Evolutionary conservation across 2,888 invertebrate species (phyloP).

Genomic region (Colostygia pectinataria): DNA sequence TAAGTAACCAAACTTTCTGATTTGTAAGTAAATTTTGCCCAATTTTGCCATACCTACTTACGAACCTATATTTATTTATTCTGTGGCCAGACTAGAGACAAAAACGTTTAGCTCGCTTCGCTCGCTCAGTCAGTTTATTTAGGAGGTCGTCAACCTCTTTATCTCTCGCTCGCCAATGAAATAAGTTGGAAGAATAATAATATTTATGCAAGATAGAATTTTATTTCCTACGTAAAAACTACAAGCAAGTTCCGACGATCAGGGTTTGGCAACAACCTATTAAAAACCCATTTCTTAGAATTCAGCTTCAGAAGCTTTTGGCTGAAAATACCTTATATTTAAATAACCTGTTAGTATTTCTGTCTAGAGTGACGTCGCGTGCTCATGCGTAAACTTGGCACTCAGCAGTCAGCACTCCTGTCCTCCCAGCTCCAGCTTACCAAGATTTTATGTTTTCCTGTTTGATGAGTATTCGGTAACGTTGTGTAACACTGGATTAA

Average conservation of each 20-base stretch:
- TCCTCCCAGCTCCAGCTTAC: slow-evolving; percentile 51
- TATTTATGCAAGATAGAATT: too few relatives aligned
- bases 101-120: too few relatives aligned
- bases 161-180: not conserved
- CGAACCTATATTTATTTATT: too few relatives aligned
- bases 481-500: slow-evolving; percentile 66
- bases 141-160: slow-evolving; percentile 22
- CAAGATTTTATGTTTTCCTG: slow-evolving; percentile 43
- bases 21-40: too few relatives aligned
- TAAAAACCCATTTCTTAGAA: too few relatives aligned
- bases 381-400: slow-evolving; percentile 70
- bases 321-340: slow-evolving; percentile 42
- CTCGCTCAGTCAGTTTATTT: too few relatives aligned
- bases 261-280: not conserved
- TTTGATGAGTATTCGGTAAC: slow-evolving; percentile 54
- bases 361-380: slow-evolving; percentile 41
- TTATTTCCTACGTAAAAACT: too few relatives aligned
- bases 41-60: too few relatives aligned
- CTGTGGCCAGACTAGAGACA: too few relatives aligned
- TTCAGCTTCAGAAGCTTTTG: slow-evolving; percentile 25
- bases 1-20: too few relatives aligned
- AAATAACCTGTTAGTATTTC: slow-evolving; percentile 69
- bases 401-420: slow-evolving; percentile 47
- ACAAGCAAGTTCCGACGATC: too few relatives aligned
- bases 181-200: too few relatives aligned